phyloP scores from a whole-genome alignment of 2,888 invertebrate genomes.

The Augiades crinisus region DNA sequence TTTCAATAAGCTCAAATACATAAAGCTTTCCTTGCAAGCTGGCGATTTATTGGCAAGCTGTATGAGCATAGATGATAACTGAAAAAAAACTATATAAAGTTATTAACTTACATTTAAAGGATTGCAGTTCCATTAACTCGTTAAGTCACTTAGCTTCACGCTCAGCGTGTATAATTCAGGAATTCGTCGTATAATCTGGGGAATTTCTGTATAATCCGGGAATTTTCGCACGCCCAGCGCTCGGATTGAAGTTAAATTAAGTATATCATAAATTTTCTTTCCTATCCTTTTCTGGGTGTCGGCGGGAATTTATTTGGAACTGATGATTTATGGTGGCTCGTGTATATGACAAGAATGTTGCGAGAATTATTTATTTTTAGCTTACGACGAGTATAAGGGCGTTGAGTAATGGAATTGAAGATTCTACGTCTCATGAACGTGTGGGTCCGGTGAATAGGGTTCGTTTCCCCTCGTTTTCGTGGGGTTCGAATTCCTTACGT shows the following conservation, averaged over 20 bases:
- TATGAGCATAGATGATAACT: too few relatives aligned
- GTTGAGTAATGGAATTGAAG: constrained; percentile 25
- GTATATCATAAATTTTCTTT: constrained; percentile 25
- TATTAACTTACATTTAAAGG: not conserved
- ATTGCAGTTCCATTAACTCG: not conserved
- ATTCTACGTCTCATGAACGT: constrained; percentile 10
- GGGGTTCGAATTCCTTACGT: not conserved
- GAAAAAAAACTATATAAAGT: too few relatives aligned
- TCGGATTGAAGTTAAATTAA: constrained; percentile 25
- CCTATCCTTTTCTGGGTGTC: constrained; percentile 21
- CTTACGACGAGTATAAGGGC: constrained; percentile 16
- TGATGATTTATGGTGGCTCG: constrained; percentile 25
- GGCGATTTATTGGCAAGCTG: too few relatives aligned
- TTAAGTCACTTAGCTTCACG: not conserved
- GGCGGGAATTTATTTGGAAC: constrained; percentile 24
- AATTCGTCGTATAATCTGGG: constrained; percentile 4
- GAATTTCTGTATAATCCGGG: constrained; percentile 11
- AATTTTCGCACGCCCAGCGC: constrained; percentile 6
- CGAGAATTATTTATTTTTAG: constrained; percentile 28
- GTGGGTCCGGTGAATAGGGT: constrained; percentile 5
- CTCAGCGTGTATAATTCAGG: constrained; percentile 1
- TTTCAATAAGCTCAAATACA: too few relatives aligned
- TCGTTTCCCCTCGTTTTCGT: not conserved
- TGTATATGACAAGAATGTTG: constrained; percentile 26
- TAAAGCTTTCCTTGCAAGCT: too few relatives aligned